Percentiles rank a stretch among this genome's conserved stretches.
These are phyloP conservation scores for Meda fulgida DNA, from an alignment of 2,797 vertebrate species.

Conservation along the genomic window DNA sequence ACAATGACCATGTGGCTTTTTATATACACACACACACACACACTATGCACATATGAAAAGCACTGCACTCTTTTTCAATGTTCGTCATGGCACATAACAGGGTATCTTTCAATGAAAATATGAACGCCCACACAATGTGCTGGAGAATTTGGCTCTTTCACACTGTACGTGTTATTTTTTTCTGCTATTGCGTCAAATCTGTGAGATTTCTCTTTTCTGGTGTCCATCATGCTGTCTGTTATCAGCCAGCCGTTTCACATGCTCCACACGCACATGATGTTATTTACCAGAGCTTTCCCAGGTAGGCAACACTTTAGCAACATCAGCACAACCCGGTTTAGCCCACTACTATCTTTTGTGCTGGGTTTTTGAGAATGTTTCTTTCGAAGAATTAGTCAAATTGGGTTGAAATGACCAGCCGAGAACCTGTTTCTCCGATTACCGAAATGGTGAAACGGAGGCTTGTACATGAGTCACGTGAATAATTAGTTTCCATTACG, in stretches of 20 bases:
- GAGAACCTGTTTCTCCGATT: slow-evolving; percentile 4
- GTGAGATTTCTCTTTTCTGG: slow-evolving; percentile 38
- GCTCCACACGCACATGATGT: slow-evolving; percentile 13
- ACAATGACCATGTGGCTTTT: slow-evolving; percentile 21
- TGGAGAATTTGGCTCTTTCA: slow-evolving; percentile 29
- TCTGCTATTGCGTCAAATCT: slow-evolving; percentile 24
- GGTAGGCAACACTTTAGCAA: slow-evolving; percentile 7
- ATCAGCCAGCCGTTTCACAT: neutral
- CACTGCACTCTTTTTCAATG: neutral
- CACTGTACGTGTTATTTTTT: slow-evolving; percentile 19
- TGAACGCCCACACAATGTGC: slow-evolving; percentile 34
- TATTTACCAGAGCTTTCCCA: slow-evolving; percentile 6
- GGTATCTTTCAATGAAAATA: slow-evolving; percentile 29
- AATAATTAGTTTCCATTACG: slow-evolving; percentile 46
- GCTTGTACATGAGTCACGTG: slow-evolving; percentile 34
- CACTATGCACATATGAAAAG: neutral
- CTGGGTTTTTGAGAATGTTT: neutral
- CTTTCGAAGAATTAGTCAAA: neutral
- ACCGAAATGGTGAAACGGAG: neutral
- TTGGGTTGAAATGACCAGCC: neutral
- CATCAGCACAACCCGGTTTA: neutral
- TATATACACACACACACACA: too few relatives aligned
- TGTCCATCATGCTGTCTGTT: slow-evolving; percentile 31
- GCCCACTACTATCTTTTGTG: neutral
- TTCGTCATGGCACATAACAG: slow-evolving; percentile 9